These are phyloP conservation scores for Pipra filicauda DNA, from an alignment of 2,113 vertebrate genomes.

Conservation along the genomic window DNA sequence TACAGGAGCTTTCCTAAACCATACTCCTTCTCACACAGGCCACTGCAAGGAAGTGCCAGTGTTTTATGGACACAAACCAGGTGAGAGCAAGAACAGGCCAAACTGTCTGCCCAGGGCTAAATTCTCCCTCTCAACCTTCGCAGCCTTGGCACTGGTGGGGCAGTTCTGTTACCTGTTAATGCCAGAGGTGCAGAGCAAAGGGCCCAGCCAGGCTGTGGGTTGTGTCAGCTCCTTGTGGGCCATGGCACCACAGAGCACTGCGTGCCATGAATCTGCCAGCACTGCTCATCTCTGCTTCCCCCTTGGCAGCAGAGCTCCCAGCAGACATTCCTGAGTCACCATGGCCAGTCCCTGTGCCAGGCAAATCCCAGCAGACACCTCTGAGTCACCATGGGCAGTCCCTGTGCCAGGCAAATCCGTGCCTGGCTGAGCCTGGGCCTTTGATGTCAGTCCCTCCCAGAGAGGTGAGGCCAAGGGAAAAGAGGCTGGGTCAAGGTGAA, in stretches of 20 bases:
- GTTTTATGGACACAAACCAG: not conserved
- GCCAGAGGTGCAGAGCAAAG: not conserved
- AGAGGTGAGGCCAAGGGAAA: not conserved
- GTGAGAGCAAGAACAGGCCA: not conserved
- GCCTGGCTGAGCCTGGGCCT: not conserved
- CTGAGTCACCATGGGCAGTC: not conserved
- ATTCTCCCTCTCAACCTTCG: not conserved
- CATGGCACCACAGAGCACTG: fast-evolving
- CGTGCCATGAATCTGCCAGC: not conserved
- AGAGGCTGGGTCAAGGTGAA: not conserved
- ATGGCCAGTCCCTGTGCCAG: not conserved
- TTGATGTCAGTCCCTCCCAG: not conserved
- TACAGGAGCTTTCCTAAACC: not conserved
- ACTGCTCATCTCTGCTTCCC: not conserved
- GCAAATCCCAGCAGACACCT: not conserved
- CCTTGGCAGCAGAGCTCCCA: not conserved
- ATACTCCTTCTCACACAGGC: not conserved
- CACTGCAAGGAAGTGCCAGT: not conserved
- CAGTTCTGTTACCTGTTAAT: not conserved
- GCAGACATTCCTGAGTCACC: not conserved
- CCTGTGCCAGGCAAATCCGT: not conserved
- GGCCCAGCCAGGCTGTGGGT: not conserved
- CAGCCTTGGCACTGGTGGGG: not conserved
- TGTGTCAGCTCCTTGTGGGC: not conserved
- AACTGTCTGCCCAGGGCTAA: not conserved